Conservation (phyloP, 2,888 invertebrate species). For the Graphium colonna region DNA sequence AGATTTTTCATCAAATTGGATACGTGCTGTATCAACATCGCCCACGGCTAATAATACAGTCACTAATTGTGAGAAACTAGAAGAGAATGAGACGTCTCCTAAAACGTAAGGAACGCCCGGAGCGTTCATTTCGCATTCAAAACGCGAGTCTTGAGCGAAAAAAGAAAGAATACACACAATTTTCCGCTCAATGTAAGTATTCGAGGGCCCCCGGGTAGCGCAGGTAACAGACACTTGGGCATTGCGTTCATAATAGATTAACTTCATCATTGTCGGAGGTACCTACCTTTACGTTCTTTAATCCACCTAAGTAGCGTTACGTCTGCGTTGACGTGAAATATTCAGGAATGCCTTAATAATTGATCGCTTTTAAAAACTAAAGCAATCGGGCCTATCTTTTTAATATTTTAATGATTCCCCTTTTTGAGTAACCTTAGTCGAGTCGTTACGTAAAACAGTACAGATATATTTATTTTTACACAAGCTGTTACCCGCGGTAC, state of each 20-base stretch:
- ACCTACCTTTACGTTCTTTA: background rate
- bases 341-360: background rate
- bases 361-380: too few relatives aligned
- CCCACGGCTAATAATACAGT: slow-evolving; percentile 1
- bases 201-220: background rate
- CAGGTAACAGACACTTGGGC: background rate
- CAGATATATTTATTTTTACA: too few relatives aligned
- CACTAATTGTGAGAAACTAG: slow-evolving; percentile 3
- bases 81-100: slow-evolving; percentile 1
- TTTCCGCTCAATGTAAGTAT: slow-evolving; percentile 13
- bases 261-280: background rate
- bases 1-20: too few relatives aligned
- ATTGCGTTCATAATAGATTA: background rate
- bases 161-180: slow-evolving; percentile 7
- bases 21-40: background rate
- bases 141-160: slow-evolving; percentile 6
- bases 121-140: slow-evolving; percentile 15
- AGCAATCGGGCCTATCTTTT: too few relatives aligned
- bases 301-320: background rate
- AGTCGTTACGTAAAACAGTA: too few relatives aligned
- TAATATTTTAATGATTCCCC: too few relatives aligned
- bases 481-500: too few relatives aligned
- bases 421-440: too few relatives aligned
- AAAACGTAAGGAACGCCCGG: slow-evolving; percentile 4
- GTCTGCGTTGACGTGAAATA: background rate